Conservation (phyloP, 2,113 vertebrate genomes). For the Speoplatyrhinus poulsoni region DNA sequence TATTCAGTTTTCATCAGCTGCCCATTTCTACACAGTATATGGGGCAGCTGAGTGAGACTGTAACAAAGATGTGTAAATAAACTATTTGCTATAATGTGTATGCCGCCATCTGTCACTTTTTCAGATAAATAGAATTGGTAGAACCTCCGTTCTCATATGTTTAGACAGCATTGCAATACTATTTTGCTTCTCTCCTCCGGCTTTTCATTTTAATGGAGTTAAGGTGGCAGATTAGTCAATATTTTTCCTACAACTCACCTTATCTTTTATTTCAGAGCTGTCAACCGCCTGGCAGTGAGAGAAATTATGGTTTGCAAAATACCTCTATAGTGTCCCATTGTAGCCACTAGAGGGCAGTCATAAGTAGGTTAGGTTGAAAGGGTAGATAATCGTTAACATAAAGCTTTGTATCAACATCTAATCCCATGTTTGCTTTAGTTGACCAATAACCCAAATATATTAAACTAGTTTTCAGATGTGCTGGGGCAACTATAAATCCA, state of each 20-base stretch:
- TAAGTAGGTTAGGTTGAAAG: conserved; percentile 18
- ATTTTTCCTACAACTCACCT: conserved; percentile 28
- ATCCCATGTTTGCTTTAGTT: conserved; percentile 12
- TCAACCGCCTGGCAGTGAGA: conserved; percentile 26
- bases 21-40: not conserved
- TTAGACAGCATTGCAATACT: conserved; percentile 23
- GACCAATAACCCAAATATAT: conserved; percentile 6
- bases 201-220: conserved; percentile 37
- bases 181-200: conserved; percentile 12
- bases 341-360: conserved; percentile 65
- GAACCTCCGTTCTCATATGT: conserved; percentile 10
- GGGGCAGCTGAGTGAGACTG: not conserved
- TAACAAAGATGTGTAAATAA: conserved; percentile 21
- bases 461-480: conserved; percentile 4
- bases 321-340: conserved; percentile 20
- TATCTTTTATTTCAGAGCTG: conserved; percentile 38
- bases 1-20: not conserved
- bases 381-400: not conserved
- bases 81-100: not conserved
- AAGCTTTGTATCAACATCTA: not conserved
- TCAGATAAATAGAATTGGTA: conserved; percentile 2
- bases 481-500: not conserved
- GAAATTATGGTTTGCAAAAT: conserved; percentile 6
- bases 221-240: conserved; percentile 48
- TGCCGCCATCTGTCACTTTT: not conserved